phyloP scores from a whole-genome alignment of 2,797 vertebrate species.

The Gastrophryne carolinensis region DNA sequence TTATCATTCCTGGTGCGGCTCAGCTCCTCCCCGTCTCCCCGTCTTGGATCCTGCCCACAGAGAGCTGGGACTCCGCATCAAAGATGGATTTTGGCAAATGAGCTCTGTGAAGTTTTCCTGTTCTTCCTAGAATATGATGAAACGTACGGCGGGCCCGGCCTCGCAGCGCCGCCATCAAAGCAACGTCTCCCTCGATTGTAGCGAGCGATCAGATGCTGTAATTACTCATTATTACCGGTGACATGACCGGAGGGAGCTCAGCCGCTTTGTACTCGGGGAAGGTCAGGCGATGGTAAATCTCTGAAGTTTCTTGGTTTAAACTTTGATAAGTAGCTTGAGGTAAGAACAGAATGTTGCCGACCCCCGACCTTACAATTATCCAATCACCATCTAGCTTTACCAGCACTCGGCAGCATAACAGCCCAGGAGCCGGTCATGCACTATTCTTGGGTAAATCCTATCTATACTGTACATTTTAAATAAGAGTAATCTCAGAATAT shows the following conservation, averaged over 20 bases:
- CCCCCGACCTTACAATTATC: too few species aligned
- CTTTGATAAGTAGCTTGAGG: neutral
- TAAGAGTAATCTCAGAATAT: too few species aligned
- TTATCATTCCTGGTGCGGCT: too few species aligned
- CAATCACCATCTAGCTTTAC: too few species aligned
- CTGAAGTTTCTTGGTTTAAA: neutral
- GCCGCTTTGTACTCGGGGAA: neutral
- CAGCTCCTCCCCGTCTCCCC: neutral
- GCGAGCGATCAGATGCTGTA: too few species aligned
- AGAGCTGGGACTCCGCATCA: neutral
- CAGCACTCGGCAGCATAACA: too few species aligned
- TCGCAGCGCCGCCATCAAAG: neutral
- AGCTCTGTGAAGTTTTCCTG: neutral
- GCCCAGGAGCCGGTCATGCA: too few species aligned
- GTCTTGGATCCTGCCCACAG: neutral
- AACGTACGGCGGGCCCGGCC: neutral
- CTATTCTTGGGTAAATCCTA: too few species aligned
- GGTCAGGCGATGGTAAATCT: neutral
- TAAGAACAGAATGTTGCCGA: too few species aligned
- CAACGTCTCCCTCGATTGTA: neutral
- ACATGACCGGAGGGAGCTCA: neutral
- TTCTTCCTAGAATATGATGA: neutral
- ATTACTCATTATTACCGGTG: neutral
- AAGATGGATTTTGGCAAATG: neutral
- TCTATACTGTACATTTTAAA: too few species aligned